These are phyloP conservation scores for Andrena cerasifolii DNA, from an alignment of 1,140 invertebrate genomes.

Conservation along the genomic window DNA sequence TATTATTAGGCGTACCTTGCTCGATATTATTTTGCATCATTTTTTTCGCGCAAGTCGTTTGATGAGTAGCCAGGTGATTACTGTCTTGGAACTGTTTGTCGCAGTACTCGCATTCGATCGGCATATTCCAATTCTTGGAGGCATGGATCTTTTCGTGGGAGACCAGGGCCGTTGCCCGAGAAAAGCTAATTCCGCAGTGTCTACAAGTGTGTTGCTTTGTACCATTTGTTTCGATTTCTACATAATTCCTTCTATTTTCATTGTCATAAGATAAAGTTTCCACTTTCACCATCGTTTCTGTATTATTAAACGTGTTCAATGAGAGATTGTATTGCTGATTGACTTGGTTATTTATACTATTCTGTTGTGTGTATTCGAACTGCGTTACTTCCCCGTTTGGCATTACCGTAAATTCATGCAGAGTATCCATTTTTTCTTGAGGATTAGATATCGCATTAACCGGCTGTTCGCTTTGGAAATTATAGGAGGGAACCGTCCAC, in stretches of 20 bases:
- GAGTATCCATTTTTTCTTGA: conserved; percentile 71
- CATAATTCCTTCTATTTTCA: conserved; percentile 54
- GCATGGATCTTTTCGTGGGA: conserved; percentile 76
- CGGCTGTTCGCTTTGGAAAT: conserved; percentile 69
- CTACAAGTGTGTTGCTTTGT: conserved; percentile 69
- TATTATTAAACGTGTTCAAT: conserved; percentile 68
- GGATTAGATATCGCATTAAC: conserved; percentile 58
- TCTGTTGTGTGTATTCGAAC: conserved; percentile 74
- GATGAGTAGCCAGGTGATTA: conserved; percentile 73
- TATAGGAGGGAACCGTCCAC: conserved; percentile 76
- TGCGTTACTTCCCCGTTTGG: conserved; percentile 77
- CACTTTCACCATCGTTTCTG: conserved; percentile 70
- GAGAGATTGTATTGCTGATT: conserved; percentile 70
- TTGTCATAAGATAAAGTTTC: conserved; percentile 64
- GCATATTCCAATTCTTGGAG: conserved; percentile 71
- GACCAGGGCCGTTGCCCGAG: conserved; percentile 69
- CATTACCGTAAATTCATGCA: conserved; percentile 78
- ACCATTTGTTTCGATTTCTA: conserved; percentile 60
- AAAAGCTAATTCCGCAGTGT: conserved; percentile 75
- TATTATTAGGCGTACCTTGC: conserved; percentile 66
- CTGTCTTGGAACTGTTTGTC: conserved; percentile 80
- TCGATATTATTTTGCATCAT: conserved; percentile 73
- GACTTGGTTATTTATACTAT: conserved; percentile 57
- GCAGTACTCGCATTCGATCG: conserved; percentile 79
- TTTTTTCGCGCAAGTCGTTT: conserved; percentile 77